Evolutionary conservation across 2,888 invertebrate species (phyloP).

Genomic region (Argyresthia albistria): DNA sequence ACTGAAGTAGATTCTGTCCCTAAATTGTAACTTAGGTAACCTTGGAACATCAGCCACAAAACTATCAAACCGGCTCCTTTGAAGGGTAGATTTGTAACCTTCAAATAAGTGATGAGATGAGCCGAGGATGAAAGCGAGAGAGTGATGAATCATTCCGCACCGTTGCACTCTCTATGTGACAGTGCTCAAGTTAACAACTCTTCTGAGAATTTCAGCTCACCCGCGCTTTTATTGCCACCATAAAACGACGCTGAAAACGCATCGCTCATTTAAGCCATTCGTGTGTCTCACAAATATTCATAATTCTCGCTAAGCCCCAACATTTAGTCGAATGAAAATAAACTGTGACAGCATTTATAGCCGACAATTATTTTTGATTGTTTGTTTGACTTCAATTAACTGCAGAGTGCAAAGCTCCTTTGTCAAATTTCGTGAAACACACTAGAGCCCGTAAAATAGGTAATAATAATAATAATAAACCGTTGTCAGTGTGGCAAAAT

Average conservation of each 20-base stretch:
- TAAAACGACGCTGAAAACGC: constrained; percentile 33
- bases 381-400: not conserved
- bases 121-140: not conserved
- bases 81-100: no score
- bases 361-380: not conserved
- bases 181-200: constrained; percentile 26
- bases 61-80: no score
- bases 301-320: constrained; percentile 6
- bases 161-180: constrained; percentile 10
- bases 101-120: not conserved
- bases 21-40: no score
- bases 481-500: no score
- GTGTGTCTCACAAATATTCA: constrained; percentile 7
- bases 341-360: not conserved
- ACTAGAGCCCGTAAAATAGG: no score
- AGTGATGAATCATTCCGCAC: not conserved
- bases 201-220: constrained; percentile 32
- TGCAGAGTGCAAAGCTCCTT: no score
- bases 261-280: constrained; percentile 8
- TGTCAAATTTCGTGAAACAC: no score
- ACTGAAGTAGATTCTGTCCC: not conserved
- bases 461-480: no score
- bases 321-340: constrained; percentile 2
- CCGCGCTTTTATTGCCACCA: constrained; percentile 13
- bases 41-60: no score